Evolutionary conservation across 2,888 invertebrate species (phyloP), one percentile per base, ranked within the genome.

Genomic region (Eilema depressum): DNA sequence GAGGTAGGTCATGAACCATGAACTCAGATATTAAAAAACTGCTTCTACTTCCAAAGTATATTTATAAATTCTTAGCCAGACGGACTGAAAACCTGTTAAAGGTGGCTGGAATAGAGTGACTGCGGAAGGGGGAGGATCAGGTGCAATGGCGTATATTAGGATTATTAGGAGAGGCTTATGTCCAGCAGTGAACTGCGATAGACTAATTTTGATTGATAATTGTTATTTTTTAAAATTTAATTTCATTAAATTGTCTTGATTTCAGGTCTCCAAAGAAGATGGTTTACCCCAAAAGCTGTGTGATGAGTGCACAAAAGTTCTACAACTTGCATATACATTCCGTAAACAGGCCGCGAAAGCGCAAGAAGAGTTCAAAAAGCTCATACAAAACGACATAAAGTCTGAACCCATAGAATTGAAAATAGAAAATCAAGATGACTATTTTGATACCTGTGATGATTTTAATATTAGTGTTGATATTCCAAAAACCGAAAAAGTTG

Each of bases 261-360:
- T 73, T 4, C 83, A 95, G 95, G 86, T 93, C 2, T 80, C 84
- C 20, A 84, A 86, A 78, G 94, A 94, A 59, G 97, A 97, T 90
- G 96, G 96, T 57, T 85, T 97, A 69, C 96, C 97, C 0, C 96
- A 96, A 82, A 93, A 93, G 68, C 90, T 97, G 64, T 97, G 97
- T 82, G 81, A 89, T 75, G 88, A 91, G 11, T 97, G 97, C 86
- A 92, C 94, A 0, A 91, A 91, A 71, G 89, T 92, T 68, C 89
- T 96, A 23, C 89, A 96, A 69, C 88, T 93, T 11, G 88, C 96
- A 14, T 96, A 96, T 82, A 84, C 84, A 75, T 93, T 95, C 81
- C 90, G 93, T 53, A 85, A 76, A 56, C 92, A 91, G 82, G 93
- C 89, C 5, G 76, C 85, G 11, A 86, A 90, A 73, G 82, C 88